Conservation (phyloP, 2,797 vertebrate species). For the Poeciliopsis presidionis region DNA sequence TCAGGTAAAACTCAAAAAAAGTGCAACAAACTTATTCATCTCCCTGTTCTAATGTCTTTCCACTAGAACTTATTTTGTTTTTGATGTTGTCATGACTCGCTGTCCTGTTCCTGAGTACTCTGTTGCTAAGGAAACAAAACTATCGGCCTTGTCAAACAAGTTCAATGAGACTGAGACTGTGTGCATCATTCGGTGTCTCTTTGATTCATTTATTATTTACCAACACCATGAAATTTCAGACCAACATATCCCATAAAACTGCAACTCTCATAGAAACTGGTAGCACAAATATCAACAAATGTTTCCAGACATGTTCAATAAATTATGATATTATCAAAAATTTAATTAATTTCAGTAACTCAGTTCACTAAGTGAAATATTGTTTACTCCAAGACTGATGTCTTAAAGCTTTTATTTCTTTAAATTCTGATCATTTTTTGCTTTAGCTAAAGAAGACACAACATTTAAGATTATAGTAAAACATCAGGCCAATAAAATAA, state of each 20-base stretch:
- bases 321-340: background rate
- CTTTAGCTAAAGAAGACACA: background rate
- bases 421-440: background rate
- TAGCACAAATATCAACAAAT: background rate
- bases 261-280: background rate
- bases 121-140: conserved; percentile 69
- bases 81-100: conserved; percentile 57
- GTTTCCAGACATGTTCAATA: background rate
- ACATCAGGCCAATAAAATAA: background rate
- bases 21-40: background rate
- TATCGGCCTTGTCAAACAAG: conserved; percentile 61
- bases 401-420: background rate
- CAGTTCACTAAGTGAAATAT: background rate
- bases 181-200: background rate
- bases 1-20: background rate
- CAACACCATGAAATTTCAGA: conserved; percentile 7
- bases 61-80: conserved; percentile 16
- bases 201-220: conserved; percentile 27
- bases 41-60: background rate
- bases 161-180: conserved; percentile 47
- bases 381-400: background rate
- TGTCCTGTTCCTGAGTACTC: conserved; percentile 42
- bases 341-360: background rate
- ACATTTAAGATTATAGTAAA: background rate
- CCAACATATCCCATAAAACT: background rate